phyloP scores from a whole-genome alignment of 2,888 invertebrate genomes.

The Cactoblastis cactorum region DNA sequence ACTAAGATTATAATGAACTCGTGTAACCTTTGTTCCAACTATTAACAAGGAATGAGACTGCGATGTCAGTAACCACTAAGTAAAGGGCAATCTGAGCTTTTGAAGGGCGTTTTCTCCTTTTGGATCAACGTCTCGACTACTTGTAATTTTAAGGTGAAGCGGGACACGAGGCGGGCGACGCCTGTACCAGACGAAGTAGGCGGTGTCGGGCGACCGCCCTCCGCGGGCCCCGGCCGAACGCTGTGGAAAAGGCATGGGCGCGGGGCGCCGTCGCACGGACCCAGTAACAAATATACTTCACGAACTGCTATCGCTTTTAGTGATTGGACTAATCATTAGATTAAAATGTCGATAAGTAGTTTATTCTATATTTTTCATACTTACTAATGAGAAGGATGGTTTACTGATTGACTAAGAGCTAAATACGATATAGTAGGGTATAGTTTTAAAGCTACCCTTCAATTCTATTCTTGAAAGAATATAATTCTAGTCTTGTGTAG shows the following conservation, averaged over 20 bases:
- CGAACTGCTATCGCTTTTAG: constrained; percentile 65
- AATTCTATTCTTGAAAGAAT: too few relatives aligned
- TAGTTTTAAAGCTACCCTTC: too few relatives aligned
- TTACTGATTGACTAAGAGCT: too few relatives aligned
- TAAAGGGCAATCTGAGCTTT: constrained; percentile 33
- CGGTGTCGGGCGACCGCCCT: constrained; percentile 76
- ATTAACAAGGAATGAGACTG: background rate
- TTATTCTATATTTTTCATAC: too few relatives aligned
- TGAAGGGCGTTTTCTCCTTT: constrained; percentile 59
- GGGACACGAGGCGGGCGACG: constrained; percentile 74
- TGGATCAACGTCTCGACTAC: constrained; percentile 45
- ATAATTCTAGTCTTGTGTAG: too few relatives aligned
- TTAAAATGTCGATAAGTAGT: constrained; percentile 39
- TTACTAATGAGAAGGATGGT: too few relatives aligned
- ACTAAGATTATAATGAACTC: too few relatives aligned
- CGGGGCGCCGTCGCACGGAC: constrained; percentile 70
- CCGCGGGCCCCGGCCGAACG: constrained; percentile 69
- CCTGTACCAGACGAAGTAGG: constrained; percentile 78
- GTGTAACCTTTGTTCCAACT: background rate
- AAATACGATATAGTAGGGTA: too few relatives aligned
- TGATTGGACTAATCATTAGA: constrained; percentile 44
- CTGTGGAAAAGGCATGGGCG: constrained; percentile 67
- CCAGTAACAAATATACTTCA: constrained; percentile 73
- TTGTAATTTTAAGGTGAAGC: constrained; percentile 62
- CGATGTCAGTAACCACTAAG: constrained; percentile 23